Conservation (phyloP, 2,888 invertebrate species). For the Syrphus vitripennis region DNA sequence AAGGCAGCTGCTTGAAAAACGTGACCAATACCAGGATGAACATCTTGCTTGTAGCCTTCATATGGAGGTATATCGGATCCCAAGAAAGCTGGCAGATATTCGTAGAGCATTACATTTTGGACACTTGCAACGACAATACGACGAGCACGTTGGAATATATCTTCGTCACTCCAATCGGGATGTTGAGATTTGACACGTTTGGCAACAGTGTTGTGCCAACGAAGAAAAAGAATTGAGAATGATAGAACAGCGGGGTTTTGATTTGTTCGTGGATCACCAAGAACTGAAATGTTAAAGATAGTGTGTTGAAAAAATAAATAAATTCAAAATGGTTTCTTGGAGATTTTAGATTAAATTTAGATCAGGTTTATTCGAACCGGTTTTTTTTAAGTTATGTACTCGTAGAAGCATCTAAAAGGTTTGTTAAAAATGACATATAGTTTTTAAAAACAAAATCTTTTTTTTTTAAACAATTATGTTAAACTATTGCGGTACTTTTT, state of each 20-base stretch:
- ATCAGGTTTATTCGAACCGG: no score
- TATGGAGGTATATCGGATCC: conserved; percentile 87
- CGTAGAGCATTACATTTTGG: conserved; percentile 97
- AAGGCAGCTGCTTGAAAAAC: conserved; percentile 98
- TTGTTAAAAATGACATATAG: no score
- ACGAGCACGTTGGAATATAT: conserved; percentile 94
- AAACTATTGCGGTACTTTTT: no score
- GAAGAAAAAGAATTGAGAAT: conserved; percentile 94
- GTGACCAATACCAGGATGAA: conserved; percentile 97
- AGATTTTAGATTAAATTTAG: no score
- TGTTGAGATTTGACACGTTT: conserved; percentile 88
- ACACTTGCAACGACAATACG: conserved; percentile 95
- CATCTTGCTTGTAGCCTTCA: conserved; percentile 92
- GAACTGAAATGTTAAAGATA: conserved; percentile 83
- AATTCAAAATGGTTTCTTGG: no score
- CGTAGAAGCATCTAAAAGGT: no score
- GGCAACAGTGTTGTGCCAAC: conserved; percentile 98
- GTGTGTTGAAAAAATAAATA: background rate
- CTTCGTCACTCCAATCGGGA: conserved; percentile 95
- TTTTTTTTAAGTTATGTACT: no score
- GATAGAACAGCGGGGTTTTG: conserved; percentile 98
- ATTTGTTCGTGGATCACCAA: conserved; percentile 97
- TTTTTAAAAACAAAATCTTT: no score
- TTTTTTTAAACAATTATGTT: no score
- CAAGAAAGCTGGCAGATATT: conserved; percentile 96